Evolutionary conservation across 2,888 invertebrate species (phyloP).

Genomic region (Rhagonycha fulva): DNA sequence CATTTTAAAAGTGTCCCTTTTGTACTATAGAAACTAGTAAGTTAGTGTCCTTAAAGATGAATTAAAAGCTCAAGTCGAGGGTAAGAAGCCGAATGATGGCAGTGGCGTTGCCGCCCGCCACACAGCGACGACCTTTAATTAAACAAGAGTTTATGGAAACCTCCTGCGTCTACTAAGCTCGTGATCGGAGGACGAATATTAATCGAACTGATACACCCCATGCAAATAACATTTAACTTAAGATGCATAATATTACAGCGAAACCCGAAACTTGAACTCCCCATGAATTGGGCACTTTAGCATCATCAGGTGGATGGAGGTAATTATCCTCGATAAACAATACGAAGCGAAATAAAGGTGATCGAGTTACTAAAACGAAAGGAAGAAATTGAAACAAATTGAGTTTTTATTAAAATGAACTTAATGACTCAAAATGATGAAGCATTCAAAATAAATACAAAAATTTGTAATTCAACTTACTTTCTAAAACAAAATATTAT

Average conservation of each 20-base stretch:
- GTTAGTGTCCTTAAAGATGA: background rate
- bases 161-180: conserved; percentile 23
- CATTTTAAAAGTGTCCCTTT: conserved; percentile 13
- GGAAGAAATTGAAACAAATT: background rate
- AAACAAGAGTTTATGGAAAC: conserved; percentile 30
- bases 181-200: conserved; percentile 28
- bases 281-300: background rate
- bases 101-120: background rate
- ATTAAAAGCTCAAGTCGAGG: conserved; percentile 8
- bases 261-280: conserved; percentile 13
- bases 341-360: background rate
- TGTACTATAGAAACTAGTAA: background rate
- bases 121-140: conserved; percentile 23
- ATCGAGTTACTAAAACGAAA: background rate
- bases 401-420: background rate
- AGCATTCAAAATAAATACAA: background rate
- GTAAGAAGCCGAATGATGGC: background rate
- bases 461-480: background rate
- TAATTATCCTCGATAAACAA: background rate
- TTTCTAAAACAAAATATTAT: background rate
- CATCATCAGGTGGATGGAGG: background rate
- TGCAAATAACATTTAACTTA: conserved; percentile 19
- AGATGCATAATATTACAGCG: conserved; percentile 1
- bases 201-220: conserved; percentile 25
- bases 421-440: background rate